A percentile compares a stretch with the other conserved stretches of the same genome.
Evolutionary conservation across 2,888 invertebrate species (phyloP).

Genomic region (Andrena marginata): DNA sequence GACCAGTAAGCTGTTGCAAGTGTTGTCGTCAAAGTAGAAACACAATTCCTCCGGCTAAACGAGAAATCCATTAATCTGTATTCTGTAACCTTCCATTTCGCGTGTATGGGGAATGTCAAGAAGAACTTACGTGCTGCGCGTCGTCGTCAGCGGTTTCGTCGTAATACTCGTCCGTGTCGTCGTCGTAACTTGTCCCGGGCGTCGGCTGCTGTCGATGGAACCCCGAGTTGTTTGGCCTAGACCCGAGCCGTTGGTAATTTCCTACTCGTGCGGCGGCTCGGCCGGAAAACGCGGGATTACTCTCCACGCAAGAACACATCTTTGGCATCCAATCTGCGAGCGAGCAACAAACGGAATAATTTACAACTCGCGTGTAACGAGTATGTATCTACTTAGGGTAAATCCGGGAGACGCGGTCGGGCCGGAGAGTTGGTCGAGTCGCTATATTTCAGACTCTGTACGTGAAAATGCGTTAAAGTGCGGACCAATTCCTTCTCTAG

Average conservation of each 20-base stretch:
- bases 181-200: conserved; percentile 8
- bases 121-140: background rate
- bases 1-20: conserved; percentile 86
- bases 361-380: background rate
- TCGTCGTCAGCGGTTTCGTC: background rate
- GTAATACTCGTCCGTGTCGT: conserved; percentile 15
- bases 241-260: conserved; percentile 72
- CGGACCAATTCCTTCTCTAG: too few species aligned
- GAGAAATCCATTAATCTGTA: background rate
- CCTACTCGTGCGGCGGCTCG: conserved; percentile 60
- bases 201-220: conserved; percentile 48
- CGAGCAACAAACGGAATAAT: conserved; percentile 2
- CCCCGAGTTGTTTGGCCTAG: conserved; percentile 66
- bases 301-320: conserved; percentile 77
- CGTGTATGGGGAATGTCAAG: background rate
- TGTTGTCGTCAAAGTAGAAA: conserved; percentile 87
- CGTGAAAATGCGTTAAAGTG: too few species aligned
- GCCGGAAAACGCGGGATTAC: conserved; percentile 49
- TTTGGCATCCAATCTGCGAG: conserved; percentile 78
- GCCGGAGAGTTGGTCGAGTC: too few species aligned
- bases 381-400: too few species aligned
- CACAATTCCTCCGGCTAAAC: conserved; percentile 82
- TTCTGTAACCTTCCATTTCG: background rate
- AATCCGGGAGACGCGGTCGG: too few species aligned
- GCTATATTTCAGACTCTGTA: too few species aligned